Evolutionary conservation across 1,140 invertebrate genomes (phyloP), one percentile per base, ranked within the genome.

Genomic region (Meloidogyne chitwoodi): DNA sequence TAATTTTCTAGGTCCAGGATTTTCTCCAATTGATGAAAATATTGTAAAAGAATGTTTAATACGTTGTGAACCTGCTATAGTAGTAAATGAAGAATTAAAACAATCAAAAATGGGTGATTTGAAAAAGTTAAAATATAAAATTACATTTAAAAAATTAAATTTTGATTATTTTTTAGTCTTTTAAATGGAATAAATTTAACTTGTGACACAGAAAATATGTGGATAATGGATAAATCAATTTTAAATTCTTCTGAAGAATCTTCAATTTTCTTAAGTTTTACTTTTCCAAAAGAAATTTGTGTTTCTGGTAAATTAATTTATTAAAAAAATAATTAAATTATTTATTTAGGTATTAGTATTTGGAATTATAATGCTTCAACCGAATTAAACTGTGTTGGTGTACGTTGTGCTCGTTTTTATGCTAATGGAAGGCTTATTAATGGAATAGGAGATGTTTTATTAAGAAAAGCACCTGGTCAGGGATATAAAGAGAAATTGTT

Each of bases 291-390:
- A 90, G 44, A 87, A 90, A 82, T 91, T 89, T 0, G 91, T 90
- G 79, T 92, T 90, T 91, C 90, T 89, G 74, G 89, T 90, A 74
- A 61, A 10, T 26, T 26, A 14, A 12, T 26, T 22, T 16, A 8
- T 1, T 68, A 41, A 22, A 14, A 72, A 6, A 16, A 3, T 66
- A 24, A 29, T 38, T 26, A 14, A 16, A 29, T 16, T 75, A 2
- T 14, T 19, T 26, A 87, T 41, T 83, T 82, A 68, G 89, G 89
- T 69, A 86, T 93, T 0, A 89, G 91, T 67, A 84, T 93, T 44
- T 93, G 92, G 92, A 93, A 93, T 88, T 93, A 93, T 86, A 93
- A 93, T 87, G 91, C 90, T 74, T 91, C 89, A 77, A 88, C 91
- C 80, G 92, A 93, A 81, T 87, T 91, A 68, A 91, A 92, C 34